Evolutionary conservation across 2,113 vertebrate species (phyloP), one percentile per base, ranked within the genome.

Genomic region (Antechinus flavipes): DNA sequence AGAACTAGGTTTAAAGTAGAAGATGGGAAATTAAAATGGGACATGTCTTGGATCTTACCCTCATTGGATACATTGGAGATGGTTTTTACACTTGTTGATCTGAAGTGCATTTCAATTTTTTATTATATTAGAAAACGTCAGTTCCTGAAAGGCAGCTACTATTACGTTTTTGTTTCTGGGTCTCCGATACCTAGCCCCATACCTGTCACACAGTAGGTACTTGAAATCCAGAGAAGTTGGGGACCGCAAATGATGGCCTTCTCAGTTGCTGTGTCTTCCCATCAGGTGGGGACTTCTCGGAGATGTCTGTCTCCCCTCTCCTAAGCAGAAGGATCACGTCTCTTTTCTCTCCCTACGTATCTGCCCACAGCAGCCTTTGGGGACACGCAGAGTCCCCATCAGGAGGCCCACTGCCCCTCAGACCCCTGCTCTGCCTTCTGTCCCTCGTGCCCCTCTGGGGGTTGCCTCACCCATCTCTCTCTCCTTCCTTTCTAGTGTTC

Each of bases 401-500:
- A 90, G 68, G n/a, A 42, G 12, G 54, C 1, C 16, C 35, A 9
- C 10, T 50, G 11, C 24, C 49, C 25, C 16, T 27, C 50, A 42
- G 56, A 8, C 50, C 47, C 42, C 49, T 52, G 25, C 56, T 56
- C 2, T 49, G 46, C 89, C 54, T 23, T 54, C 4, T n/a, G 54
- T 8, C 90, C 54, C 55, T 54, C 91, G 22, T 93, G 50, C 54
- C 19, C 22, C 46, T 42, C 50, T 24, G 93, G 11, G 10, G 52
- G 54, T 42, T 42, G 1, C 89, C 89, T 92, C 8, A 46, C 14
- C 23, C 8, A 2, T 89, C 23, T 1, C 12, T 5, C 4, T 0
- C 14, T 96, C 8, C 89, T 89, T 14, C 25, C 0, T 89, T 14
- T 24, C 0, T 97, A 99, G 99, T 99, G 49, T 99, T 99, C 98